A percentile compares a stretch with the other conserved stretches of the same genome.
These are phyloP conservation scores for Slavum lentiscoides DNA, from an alignment of 2,888 invertebrate species.

Conservation along the genomic window DNA sequence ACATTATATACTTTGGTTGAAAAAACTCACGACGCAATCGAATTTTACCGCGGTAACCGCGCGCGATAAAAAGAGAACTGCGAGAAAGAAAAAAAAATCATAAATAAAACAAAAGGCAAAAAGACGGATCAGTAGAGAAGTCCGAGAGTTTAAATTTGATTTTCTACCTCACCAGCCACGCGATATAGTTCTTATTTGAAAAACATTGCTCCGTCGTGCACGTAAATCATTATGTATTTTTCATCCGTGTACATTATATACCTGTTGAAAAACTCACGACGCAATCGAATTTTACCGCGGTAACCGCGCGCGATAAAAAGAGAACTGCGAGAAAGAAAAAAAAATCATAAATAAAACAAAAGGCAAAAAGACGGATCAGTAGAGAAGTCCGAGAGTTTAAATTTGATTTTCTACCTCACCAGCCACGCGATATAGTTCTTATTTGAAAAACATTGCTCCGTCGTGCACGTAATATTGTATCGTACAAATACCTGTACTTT, in stretches of 20 bases:
- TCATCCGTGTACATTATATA: too few relatives aligned
- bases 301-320: not conserved
- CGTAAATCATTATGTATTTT: not conserved
- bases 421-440: not conserved
- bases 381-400: slow-evolving; percentile 25
- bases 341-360: slow-evolving; percentile 2
- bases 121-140: not conserved
- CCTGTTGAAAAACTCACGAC: not conserved
- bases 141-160: slow-evolving; percentile 44
- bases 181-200: slow-evolving; percentile 10
- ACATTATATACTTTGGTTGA: too few relatives aligned
- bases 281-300: not conserved
- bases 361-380: not conserved
- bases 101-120: not conserved
- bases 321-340: not conserved
- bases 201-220: not conserved
- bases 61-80: not conserved
- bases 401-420: slow-evolving; percentile 45
- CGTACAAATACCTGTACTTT: not conserved
- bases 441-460: slow-evolving; percentile 19
- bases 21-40: not conserved
- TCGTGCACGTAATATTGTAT: not conserved
- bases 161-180: slow-evolving; percentile 15
- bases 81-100: slow-evolving; percentile 3
- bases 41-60: not conserved